Percentiles rank a stretch among this genome's conserved stretches.
phyloP scores from a whole-genome alignment of 30 jellyfish, hydroid and myxozoan species.

The Turritopsis dohrnii region DNA sequence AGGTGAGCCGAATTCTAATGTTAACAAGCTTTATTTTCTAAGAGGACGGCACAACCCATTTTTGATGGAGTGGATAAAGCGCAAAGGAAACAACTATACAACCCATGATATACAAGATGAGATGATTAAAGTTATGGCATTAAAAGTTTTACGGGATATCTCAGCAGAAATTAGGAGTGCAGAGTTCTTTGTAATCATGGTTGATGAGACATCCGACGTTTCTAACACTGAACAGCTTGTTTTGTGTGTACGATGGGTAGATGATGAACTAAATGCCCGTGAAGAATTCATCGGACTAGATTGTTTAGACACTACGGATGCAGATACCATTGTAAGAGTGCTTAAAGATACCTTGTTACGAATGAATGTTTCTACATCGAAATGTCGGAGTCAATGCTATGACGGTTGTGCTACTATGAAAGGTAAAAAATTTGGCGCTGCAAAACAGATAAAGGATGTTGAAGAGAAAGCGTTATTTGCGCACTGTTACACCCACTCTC shows the following conservation, averaged over 20 bases:
- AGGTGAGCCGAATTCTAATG: not conserved
- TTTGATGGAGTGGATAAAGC: not conserved
- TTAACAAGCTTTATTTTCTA: not conserved
- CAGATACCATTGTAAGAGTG: too few species aligned
- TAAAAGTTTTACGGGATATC: not conserved
- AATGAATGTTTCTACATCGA: too few species aligned
- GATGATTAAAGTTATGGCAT: conserved; percentile 38
- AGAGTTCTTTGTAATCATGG: conserved; percentile 10
- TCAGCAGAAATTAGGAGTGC: not conserved
- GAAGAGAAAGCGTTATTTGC: too few species aligned
- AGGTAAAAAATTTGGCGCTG: too few species aligned
- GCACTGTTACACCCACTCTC: too few species aligned
- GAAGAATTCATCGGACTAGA: conserved; percentile 40
- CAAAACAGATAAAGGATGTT: too few species aligned
- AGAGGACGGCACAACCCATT: conserved; percentile 4
- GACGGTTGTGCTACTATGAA: too few species aligned
- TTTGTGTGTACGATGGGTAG: conserved; percentile 18
- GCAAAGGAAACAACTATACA: conserved; percentile 8
- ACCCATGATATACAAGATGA: conserved; percentile 43
- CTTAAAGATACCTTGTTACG: too few species aligned
- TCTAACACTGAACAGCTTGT: conserved; percentile 38
- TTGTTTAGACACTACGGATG: too few species aligned
- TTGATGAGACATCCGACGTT: conserved; percentile 30
- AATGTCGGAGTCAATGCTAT: too few species aligned
- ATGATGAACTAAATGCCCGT: conserved; percentile 35